Evolutionary conservation across 2,888 invertebrate genomes (phyloP), one percentile per base, ranked within the genome.

Genomic region (Griposia aprilina): DNA sequence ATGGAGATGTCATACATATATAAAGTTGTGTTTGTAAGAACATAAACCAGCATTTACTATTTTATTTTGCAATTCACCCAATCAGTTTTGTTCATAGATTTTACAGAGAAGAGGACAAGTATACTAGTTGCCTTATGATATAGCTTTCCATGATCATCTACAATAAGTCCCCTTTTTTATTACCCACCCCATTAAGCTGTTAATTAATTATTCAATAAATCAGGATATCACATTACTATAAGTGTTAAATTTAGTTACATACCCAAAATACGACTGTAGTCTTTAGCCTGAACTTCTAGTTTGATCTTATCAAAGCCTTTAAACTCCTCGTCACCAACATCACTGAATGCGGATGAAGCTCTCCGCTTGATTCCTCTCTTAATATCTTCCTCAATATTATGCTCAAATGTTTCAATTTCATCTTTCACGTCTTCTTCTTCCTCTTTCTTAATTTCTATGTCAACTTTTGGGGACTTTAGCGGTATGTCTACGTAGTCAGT

Each of bases 291-390:
- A 76, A 92, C 88, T 65, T 92, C 91, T 2, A 87, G 71, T 68
- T 94, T 91, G n/a, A 88, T 72, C 6, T 88, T 81, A n/a, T 92
- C 93, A 86, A 96, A 96, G 10, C 96, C 96, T 82, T 94, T 94
- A 78, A 96, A 96, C 45, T 95, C 94, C 15, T 93, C 94, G 52
- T 91, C 91, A 0, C 85, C 93, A 7, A 82, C 87, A 72, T 95
- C 95, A 81, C 93, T 95, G 78, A 96, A 95, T 0, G 95, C 95
- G 0, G 89, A 82, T 0, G 96, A 96, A 0, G 96, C 96, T 76
- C 95, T 93, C n/a, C 96, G 92, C 80, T 96, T 96, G 36, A 92
- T 82, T 2, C 95, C 94, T 85, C 93, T 88, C 66, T 90, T 92
- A 0, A 91, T 88, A 62, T 91, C 90, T 5, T 80, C 88, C 0